A percentile compares a stretch with the other conserved stretches of the same genome.
Evolutionary conservation across 2,888 invertebrate genomes (phyloP).

Genomic region (Schizaphis graminum): DNA sequence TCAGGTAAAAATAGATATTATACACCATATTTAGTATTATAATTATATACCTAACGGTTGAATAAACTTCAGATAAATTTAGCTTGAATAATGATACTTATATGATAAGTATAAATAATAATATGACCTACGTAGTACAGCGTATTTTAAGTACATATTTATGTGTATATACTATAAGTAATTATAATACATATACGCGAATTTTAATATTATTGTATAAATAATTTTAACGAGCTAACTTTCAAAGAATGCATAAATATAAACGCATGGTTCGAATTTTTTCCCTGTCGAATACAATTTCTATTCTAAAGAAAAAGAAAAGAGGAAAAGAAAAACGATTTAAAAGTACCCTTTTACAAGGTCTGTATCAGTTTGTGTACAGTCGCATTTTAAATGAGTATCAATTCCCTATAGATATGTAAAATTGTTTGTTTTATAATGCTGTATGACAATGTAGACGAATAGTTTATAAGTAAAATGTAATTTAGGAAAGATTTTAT

Average conservation of each 20-base stretch:
- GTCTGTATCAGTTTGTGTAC: slow-evolving; percentile 17
- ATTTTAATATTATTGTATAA: background rate
- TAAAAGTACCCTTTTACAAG: slow-evolving; percentile 21
- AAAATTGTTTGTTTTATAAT: slow-evolving; percentile 51
- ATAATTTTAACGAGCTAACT: background rate
- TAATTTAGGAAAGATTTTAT: slow-evolving; percentile 34
- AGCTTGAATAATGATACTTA: background rate
- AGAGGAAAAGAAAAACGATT: slow-evolving; percentile 21
- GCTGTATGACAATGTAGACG: slow-evolving; percentile 29
- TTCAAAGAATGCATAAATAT: background rate
- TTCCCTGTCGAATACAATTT: background rate
- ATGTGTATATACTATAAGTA: background rate
- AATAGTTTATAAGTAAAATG: slow-evolving; percentile 39
- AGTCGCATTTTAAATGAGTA: slow-evolving; percentile 41
- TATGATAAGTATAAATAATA: background rate
- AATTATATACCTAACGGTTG: background rate
- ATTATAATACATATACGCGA: background rate
- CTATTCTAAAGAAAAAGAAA: background rate
- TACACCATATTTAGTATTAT: no score
- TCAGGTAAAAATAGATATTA: background rate
- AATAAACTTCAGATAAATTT: background rate
- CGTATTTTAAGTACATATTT: background rate
- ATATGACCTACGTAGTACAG: background rate
- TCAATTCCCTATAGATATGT: slow-evolving; percentile 37
- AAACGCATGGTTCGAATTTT: background rate